Evolutionary conservation across 2,888 invertebrate genomes (phyloP), one percentile per base, ranked within the genome.

Genomic region (Sinodicranocentrus sp.): DNA sequence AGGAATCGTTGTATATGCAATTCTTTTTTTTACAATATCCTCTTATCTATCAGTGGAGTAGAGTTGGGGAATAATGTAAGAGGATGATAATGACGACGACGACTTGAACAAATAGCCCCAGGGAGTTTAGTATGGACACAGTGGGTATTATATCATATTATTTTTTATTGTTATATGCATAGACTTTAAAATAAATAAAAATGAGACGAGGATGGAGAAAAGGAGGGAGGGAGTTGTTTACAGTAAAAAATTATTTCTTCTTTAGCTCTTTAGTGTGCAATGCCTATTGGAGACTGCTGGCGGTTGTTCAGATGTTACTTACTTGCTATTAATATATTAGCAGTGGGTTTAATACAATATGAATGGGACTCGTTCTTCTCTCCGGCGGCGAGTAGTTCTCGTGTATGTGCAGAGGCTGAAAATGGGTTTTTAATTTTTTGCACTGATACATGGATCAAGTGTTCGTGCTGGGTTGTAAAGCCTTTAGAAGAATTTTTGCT

Each of bases 61-160:
- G 72, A 79, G 79, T n/a, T 5, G 59, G 17, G 28, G 28, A 33
- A 57, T 28, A 67, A 79, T 72, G 23, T 19, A 3, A 19, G 23
- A 59, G 8, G 23, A 59, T 59, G 63, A 80, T 48, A 73, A 82
- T 43, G 75, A 75, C 82, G 82, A 82, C 57, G 75, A 75, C 82
- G 67, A 68, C 73, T 82, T 82, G 52, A 63, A 39, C 82, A 82
- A 73, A 82, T 82, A 82, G 82, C 82, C 82, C 75, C 82, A 82
- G 65, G 73, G 8, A 61, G 33, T 67, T 59, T 33, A 10, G 10
- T 63, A 68, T 67, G 73, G 67, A 82, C 59, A 39, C 63, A 79
- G 52, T 80, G 72, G 54, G 72, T 72, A 80, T 73, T 80, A 80
- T 80, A 67, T 73, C 82, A 82, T 79, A 57, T 10, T 10, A 33